Evolutionary conservation across 2,113 vertebrate species (phyloP).

Genomic region (Scomber japonicus): DNA sequence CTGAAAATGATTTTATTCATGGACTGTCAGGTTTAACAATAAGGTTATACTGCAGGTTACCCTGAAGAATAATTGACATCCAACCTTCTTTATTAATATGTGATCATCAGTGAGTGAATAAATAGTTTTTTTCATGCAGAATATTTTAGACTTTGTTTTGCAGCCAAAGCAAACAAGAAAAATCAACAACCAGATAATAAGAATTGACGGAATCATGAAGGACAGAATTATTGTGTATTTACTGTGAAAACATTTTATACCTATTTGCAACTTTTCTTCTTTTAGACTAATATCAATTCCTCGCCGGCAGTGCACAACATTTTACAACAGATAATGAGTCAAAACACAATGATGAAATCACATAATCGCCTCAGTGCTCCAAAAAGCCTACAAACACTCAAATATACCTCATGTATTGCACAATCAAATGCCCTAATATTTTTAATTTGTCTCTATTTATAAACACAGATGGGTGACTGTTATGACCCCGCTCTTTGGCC

Average conservation of each 20-base stretch:
- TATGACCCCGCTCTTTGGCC: too few relatives aligned
- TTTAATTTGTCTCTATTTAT: neutral
- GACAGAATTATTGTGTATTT: too few relatives aligned
- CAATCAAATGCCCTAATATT: neutral
- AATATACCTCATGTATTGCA: neutral
- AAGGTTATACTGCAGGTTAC: neutral
- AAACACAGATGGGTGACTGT: too few relatives aligned
- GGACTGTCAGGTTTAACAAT: neutral
- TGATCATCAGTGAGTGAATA: neutral
- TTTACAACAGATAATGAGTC: neutral
- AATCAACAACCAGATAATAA: too few relatives aligned
- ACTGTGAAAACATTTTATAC: too few relatives aligned
- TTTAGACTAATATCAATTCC: too few relatives aligned
- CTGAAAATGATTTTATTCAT: slow-evolving; percentile 2
- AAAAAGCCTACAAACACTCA: neutral
- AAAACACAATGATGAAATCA: neutral
- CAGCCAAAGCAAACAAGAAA: too few relatives aligned
- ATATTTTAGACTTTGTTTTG: too few relatives aligned
- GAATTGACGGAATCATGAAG: too few relatives aligned
- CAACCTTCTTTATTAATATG: neutral
- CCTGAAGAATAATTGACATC: neutral
- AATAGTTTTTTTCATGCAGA: neutral
- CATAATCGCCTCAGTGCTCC: neutral
- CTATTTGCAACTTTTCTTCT: too few relatives aligned
- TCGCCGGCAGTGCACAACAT: too few relatives aligned